These are phyloP conservation scores for Boulengeromyrus knoepffleri DNA, from an alignment of 2,113 vertebrate genomes.

Conservation along the genomic window DNA sequence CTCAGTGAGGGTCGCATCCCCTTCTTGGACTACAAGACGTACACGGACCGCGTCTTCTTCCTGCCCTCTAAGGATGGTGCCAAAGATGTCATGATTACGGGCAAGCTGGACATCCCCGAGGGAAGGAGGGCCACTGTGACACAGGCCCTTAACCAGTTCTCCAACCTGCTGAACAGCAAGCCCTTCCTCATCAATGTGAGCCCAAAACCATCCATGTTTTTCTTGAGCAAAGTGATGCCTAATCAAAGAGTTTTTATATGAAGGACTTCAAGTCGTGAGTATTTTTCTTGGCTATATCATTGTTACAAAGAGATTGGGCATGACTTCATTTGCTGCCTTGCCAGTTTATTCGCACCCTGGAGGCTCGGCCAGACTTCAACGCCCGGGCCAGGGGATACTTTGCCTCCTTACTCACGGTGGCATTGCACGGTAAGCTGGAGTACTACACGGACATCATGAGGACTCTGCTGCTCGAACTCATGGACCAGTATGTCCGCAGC, in stretches of 20 bases:
- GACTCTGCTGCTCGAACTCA: conserved; percentile 86
- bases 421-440: conserved; percentile 91
- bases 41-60: conserved; percentile 91
- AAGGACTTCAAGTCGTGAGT: neutral
- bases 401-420: conserved; percentile 89
- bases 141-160: conserved; percentile 92
- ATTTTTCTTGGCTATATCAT: neutral
- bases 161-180: conserved; percentile 95
- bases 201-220: neutral
- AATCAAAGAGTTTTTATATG: neutral
- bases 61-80: conserved; percentile 83
- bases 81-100: conserved; percentile 87
- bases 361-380: conserved; percentile 84
- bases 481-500: conserved; percentile 85
- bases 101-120: conserved; percentile 79
- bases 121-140: conserved; percentile 68
- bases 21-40: conserved; percentile 88
- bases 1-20: conserved; percentile 87
- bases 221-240: neutral
- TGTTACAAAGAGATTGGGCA: neutral
- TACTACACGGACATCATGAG: conserved; percentile 97
- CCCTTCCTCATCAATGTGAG: conserved; percentile 88
- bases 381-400: conserved; percentile 85
- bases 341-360: conserved; percentile 91
- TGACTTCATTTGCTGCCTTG: neutral